phyloP scores from a whole-genome alignment of 2,888 invertebrate species.

The Pilophorus perplexus region DNA sequence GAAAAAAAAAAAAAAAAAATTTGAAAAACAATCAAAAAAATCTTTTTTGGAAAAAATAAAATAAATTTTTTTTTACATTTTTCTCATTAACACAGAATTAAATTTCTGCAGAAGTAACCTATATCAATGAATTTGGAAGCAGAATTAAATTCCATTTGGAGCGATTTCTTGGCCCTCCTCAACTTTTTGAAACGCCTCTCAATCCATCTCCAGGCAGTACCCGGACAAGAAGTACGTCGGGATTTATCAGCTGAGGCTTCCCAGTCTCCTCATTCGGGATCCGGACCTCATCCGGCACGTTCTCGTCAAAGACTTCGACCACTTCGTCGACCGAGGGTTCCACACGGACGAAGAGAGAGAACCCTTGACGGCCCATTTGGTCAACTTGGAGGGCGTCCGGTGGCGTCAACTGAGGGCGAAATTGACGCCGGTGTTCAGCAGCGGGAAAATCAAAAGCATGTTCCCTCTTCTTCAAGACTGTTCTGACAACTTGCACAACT shows the following conservation, averaged over 20 bases:
- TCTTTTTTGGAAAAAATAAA: no score
- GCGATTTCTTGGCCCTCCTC: no score
- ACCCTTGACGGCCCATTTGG: constrained; percentile 53
- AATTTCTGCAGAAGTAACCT: no score
- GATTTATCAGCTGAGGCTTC: constrained; percentile 56
- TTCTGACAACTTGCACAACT: constrained; percentile 51
- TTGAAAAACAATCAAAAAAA: no score
- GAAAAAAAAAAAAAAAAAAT: no score
- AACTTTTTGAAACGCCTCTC: no score
- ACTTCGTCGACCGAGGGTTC: constrained; percentile 55
- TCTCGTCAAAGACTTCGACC: constrained; percentile 55
- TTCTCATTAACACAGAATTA: no score
- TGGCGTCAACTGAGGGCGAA: constrained; percentile 58
- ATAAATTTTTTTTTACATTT: no score
- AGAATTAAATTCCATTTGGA: no score
- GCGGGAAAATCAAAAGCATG: constrained; percentile 59
- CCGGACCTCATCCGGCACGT: constrained; percentile 56
- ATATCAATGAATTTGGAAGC: no score
- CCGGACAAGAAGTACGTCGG: constrained; percentile 53
- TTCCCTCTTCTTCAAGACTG: constrained; percentile 55
- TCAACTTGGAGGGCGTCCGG: constrained; percentile 55
- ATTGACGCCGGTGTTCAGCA: constrained; percentile 58
- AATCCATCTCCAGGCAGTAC: constrained; percentile 46
- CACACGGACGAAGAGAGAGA: constrained; percentile 52
- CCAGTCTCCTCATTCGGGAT: constrained; percentile 54